Evolutionary conservation across 2,113 vertebrate genomes (phyloP).

Genomic region (Channa maculata): DNA sequence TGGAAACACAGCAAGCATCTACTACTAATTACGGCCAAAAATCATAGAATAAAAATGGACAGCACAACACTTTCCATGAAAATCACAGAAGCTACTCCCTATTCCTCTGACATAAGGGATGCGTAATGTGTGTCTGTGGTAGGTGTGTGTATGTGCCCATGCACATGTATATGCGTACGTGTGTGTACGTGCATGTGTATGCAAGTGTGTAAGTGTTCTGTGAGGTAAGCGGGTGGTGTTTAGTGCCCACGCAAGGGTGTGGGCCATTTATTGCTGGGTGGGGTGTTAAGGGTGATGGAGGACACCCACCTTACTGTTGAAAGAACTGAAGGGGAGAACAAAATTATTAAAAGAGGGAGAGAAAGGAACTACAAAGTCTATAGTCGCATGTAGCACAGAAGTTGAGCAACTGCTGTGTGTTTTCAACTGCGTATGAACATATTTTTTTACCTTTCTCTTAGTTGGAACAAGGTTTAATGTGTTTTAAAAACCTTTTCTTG

Average conservation of each 20-base stretch:
- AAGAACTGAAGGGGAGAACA: constrained; percentile 40
- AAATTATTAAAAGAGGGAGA: constrained; percentile 39
- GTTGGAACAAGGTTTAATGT: constrained; percentile 1
- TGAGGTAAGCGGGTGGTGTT: constrained; percentile 66
- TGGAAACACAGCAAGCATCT: constrained; percentile 41
- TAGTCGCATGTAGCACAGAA: too few relatives aligned
- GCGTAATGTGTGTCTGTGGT: background rate
- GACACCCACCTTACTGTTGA: background rate
- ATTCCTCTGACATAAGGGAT: constrained; percentile 34
- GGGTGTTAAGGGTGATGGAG: constrained; percentile 35
- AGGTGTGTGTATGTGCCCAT: background rate
- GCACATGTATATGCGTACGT: constrained; percentile 8
- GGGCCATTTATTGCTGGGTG: constrained; percentile 55
- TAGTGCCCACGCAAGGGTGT: constrained; percentile 68
- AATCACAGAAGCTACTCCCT: constrained; percentile 43
- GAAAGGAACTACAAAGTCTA: constrained; percentile 13
- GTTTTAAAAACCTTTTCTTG: constrained; percentile 11
- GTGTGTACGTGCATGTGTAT: constrained; percentile 4
- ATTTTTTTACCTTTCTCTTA: background rate
- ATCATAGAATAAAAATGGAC: constrained; percentile 37
- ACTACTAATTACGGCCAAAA: constrained; percentile 38
- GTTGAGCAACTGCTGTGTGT: too few relatives aligned
- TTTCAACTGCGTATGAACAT: background rate
- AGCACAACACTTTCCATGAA: constrained; percentile 64
- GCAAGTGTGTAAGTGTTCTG: constrained; percentile 33